These are phyloP conservation scores for Pristionchus mayeri DNA, from an alignment of 2,888 invertebrate genomes.

Conservation along the genomic window DNA sequence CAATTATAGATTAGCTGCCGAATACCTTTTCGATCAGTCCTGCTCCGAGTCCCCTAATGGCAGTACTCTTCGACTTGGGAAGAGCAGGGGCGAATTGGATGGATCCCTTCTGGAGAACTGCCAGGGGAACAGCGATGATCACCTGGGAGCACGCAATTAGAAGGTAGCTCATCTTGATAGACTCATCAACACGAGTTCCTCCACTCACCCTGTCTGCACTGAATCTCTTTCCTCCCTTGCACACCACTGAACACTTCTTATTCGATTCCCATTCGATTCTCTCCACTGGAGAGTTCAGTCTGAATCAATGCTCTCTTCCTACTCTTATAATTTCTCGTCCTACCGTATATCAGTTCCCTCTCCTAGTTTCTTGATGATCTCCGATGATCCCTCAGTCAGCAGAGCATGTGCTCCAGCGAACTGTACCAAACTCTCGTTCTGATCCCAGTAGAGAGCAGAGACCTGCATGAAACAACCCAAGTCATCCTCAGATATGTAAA, in stretches of 20 bases:
- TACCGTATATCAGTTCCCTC: conserved; percentile 76
- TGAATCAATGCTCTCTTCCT: neutral
- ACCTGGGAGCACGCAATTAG: too few relatives aligned
- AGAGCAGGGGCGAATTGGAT: conserved; percentile 78
- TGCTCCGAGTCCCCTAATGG: conserved; percentile 77
- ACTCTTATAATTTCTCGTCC: too few relatives aligned
- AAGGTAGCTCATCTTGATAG: too few relatives aligned
- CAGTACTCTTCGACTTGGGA: conserved; percentile 77
- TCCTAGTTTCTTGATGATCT: conserved; percentile 75
- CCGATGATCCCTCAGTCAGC: conserved; percentile 76
- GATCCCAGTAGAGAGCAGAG: conserved; percentile 79
- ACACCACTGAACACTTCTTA: conserved; percentile 49
- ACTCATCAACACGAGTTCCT: too few relatives aligned
- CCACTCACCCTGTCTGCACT: conserved; percentile 52
- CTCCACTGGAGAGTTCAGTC: conserved; percentile 49
- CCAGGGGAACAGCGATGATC: conserved; percentile 78
- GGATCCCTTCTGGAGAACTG: conserved; percentile 76
- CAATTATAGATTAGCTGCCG: neutral
- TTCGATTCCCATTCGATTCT: conserved; percentile 44
- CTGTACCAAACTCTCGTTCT: conserved; percentile 79
- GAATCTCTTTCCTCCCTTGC: conserved; percentile 50
- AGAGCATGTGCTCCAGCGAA: conserved; percentile 78
- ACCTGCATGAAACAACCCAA: conserved; percentile 58
- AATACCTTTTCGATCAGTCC: conserved; percentile 79
- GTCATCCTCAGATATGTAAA: neutral